These are phyloP conservation scores for Hymenopus coronatus DNA, from an alignment of 2,888 invertebrate species.

Conservation along the genomic window DNA sequence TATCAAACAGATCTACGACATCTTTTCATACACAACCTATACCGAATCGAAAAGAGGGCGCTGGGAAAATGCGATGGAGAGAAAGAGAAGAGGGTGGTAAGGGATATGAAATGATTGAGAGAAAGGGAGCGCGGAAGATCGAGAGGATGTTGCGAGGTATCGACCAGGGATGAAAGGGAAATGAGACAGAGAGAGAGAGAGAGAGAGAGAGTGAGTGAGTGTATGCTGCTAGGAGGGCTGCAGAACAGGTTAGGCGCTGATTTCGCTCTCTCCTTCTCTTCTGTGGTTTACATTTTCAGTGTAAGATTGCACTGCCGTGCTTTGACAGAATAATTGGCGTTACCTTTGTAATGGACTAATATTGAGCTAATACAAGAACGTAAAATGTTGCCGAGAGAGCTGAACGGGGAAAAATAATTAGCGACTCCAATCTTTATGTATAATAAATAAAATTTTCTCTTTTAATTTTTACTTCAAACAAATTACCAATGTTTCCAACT, in stretches of 20 bases:
- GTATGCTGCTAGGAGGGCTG: background rate
- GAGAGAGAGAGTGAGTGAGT: background rate
- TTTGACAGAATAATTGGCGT: background rate
- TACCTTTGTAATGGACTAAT: background rate
- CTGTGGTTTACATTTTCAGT: background rate
- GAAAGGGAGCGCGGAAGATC: background rate
- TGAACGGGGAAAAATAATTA: too few relatives aligned
- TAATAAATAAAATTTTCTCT: too few relatives aligned
- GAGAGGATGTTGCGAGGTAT: background rate
- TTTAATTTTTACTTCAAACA: too few relatives aligned
- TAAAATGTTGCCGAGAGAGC: too few relatives aligned
- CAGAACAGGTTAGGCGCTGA: background rate
- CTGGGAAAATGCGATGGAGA: background rate
- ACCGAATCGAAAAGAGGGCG: background rate
- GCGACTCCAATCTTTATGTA: too few relatives aligned
- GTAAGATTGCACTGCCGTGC: background rate
- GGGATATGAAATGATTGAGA: background rate
- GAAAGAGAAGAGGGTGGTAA: background rate
- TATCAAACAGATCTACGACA: background rate
- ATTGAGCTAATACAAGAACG: background rate
- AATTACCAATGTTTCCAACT: too few relatives aligned
- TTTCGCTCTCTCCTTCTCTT: background rate
- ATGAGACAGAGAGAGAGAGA: background rate
- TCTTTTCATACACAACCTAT: background rate
- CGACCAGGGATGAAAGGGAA: background rate